phyloP scores from a whole-genome alignment of 37 sponge, comb jelly and placozoan species.

The Chondrosia reniformis region DNA sequence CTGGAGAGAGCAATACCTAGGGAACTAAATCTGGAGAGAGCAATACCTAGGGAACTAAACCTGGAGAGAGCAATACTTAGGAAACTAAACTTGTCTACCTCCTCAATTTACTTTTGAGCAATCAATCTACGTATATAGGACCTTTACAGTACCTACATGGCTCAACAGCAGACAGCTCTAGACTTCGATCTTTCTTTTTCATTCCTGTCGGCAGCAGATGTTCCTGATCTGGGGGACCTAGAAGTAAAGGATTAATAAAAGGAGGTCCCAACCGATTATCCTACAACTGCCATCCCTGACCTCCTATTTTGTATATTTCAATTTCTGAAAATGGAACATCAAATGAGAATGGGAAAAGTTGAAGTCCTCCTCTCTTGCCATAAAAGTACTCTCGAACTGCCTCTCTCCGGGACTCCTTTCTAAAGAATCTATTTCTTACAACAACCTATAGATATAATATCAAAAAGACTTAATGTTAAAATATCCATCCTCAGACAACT shows the following conservation, averaged over 20 bases:
- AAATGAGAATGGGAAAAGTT: conserved; percentile 77
- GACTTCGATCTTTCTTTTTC: conserved; percentile 67
- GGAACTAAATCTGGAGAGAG: too few species aligned
- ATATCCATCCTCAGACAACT: too few species aligned
- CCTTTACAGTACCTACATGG: conserved; percentile 52
- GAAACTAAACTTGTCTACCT: too few species aligned
- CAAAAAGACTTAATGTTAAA: neutral
- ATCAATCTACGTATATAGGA: too few species aligned
- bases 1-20: too few species aligned
- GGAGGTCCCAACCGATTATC: too few species aligned
- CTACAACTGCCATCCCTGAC: too few species aligned
- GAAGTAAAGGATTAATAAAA: neutral
- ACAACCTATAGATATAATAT: conserved; percentile 45
- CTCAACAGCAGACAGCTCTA: conserved; percentile 58
- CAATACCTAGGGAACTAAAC: too few species aligned
- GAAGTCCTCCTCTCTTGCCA: conserved; percentile 52
- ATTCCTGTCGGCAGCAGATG: conserved; percentile 77
- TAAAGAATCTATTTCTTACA: conserved; percentile 48
- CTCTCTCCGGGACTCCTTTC: conserved; percentile 46
- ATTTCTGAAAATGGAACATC: conserved; percentile 82
- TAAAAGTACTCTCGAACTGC: conserved; percentile 84
- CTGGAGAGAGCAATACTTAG: too few species aligned
- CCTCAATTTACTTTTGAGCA: too few species aligned
- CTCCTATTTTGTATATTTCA: conserved; percentile 86
- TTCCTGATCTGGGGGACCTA: conserved; percentile 72